Evolutionary conservation across 2,797 vertebrate species (phyloP).

Genomic region (Champsocephalus gunnari): DNA sequence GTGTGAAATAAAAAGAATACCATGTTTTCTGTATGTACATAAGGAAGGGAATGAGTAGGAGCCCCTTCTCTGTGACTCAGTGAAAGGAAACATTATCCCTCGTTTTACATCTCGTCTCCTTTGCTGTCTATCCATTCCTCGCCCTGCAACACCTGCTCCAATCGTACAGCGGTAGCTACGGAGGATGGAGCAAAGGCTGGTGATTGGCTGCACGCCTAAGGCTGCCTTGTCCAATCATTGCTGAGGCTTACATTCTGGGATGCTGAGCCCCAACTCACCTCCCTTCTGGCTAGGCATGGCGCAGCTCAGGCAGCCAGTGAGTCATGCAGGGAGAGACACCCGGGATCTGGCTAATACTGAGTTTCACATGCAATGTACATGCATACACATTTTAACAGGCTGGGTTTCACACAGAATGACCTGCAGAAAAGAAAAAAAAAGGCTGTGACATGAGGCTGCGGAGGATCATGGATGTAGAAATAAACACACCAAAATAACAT

Average conservation of each 20-base stretch:
- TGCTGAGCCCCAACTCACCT: conserved; percentile 63
- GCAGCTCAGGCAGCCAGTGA: conserved; percentile 72
- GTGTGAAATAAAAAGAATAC: background rate
- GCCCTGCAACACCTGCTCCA: conserved; percentile 86
- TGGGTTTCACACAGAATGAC: conserved; percentile 20
- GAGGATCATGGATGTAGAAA: conserved; percentile 3
- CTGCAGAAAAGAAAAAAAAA: conserved; percentile 15
- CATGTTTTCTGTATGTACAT: conserved; percentile 1
- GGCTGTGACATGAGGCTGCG: background rate
- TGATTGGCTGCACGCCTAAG: conserved; percentile 77
- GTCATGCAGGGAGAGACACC: conserved; percentile 78
- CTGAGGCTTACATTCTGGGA: conserved; percentile 66
- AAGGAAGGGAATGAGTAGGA: background rate
- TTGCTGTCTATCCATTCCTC: conserved; percentile 65
- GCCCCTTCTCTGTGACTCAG: conserved; percentile 24
- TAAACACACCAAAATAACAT: background rate
- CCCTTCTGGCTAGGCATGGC: conserved; percentile 66
- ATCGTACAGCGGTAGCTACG: conserved; percentile 75
- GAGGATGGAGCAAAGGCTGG: conserved; percentile 61
- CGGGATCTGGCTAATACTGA: conserved; percentile 60
- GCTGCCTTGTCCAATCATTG: conserved; percentile 74
- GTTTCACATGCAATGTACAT: conserved; percentile 17
- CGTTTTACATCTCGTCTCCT: conserved; percentile 28
- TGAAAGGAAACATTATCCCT: conserved; percentile 37
- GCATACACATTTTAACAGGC: conserved; percentile 25